Base-by-base conservation (phyloP, 2,797 vertebrate species). In the Epinephelus malabaricus region DNA sequence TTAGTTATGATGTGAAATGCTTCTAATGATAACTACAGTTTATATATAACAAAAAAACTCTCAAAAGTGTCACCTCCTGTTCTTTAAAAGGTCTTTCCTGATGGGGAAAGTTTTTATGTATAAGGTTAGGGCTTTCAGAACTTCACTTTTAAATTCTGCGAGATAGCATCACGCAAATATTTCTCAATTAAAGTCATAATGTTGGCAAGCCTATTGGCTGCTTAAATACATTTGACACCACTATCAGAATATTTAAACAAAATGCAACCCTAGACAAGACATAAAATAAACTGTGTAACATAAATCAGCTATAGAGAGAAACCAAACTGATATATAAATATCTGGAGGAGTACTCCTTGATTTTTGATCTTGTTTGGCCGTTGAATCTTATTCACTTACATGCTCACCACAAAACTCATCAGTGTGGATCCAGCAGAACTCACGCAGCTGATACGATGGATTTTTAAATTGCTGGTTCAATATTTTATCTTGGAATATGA, bases 381-480 rank as follows among this genome's bases (percentile, higher is more conserved):
- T 4, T 50, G 34, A n/a, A 4, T 5, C 56, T 55, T 6, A 30
- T 9, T 53, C 30, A 70, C 53, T 68, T 21, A 47, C 8, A 69
- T 63, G 10, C 47, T 43, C 19, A 49, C 34, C 5, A 2, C 69
- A 64, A 59, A 66, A 63, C 64, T 15, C 43, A 53, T 64, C 58
- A 62, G 6, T 11, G 2, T 53, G 38, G 18, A 60, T 73, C 40
- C 47, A 49, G 51, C 23, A 47, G 46, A 70, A 69, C 46, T 71
- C 21, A 3, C 5, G 0, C 27, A 34, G 50, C 43, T 73, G 19
- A 66, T 76, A 45, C 49, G 45, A 25, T 47, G 43, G 59, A 76
- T 78, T 82, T 76, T 60, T 43, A 67, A 70, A 79, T 71, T 54
- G 54, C 30, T 30, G 27, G 38, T 61, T 82, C 14, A 30, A 66